These are phyloP conservation scores for Hemaris fuciformis DNA, from an alignment of 2,888 invertebrate genomes.

Conservation along the genomic window DNA sequence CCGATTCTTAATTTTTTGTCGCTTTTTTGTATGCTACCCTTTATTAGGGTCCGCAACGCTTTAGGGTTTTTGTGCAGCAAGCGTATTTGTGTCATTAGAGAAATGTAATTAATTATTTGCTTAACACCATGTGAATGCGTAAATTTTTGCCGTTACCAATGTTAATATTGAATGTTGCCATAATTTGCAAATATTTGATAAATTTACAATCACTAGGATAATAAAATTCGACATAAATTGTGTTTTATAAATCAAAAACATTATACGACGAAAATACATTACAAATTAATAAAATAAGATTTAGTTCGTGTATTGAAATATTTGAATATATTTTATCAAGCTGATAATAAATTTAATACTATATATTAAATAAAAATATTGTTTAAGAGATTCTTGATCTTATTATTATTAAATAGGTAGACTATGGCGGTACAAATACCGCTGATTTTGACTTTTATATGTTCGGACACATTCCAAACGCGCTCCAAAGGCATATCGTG, in stretches of 20 bases:
- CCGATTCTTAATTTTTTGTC: constrained; percentile 79
- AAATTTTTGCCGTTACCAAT: constrained; percentile 1
- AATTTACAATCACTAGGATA: constrained; percentile 8
- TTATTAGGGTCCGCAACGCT: constrained; percentile 73
- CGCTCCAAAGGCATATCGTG: background rate
- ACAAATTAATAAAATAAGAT: background rate
- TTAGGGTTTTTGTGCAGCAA: constrained; percentile 74
- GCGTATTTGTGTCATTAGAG: constrained; percentile 38
- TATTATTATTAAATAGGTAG: no score
- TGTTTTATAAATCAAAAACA: background rate
- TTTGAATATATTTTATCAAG: background rate
- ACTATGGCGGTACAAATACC: constrained; percentile 10
- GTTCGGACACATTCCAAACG: constrained; percentile 3
- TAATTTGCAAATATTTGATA: constrained; percentile 4
- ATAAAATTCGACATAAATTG: constrained; percentile 14
- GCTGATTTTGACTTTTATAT: constrained; percentile 21
- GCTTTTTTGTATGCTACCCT: constrained; percentile 68
- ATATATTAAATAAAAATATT: no score
- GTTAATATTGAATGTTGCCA: constrained; percentile 6
- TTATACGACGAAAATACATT: background rate
- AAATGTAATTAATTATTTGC: constrained; percentile 22
- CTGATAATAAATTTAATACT: background rate
- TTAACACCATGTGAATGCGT: background rate
- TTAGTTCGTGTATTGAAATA: background rate
- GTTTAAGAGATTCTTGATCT: no score